phyloP scores from a whole-genome alignment of 2,113 vertebrate species.

The Nesoenas mayeri region DNA sequence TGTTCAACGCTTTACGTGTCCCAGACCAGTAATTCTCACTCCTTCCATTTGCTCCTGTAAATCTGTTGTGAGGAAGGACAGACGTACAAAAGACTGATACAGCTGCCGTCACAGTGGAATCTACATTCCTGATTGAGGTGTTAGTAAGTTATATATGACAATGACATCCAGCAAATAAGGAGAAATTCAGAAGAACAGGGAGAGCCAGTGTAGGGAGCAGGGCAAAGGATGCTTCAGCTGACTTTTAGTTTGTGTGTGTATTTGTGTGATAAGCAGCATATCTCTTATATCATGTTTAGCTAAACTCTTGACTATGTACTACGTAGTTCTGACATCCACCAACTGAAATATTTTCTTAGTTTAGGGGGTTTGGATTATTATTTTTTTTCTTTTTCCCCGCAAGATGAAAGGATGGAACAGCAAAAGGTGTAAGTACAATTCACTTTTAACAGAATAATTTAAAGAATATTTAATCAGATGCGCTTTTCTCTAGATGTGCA shows the following conservation, averaged over 20 bases:
- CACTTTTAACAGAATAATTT: not conserved
- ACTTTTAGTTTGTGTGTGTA: not conserved
- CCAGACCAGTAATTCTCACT: not conserved
- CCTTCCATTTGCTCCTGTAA: not conserved
- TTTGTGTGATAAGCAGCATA: not conserved
- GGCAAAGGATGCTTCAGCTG: not conserved
- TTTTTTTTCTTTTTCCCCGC: too few species aligned
- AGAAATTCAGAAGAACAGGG: not conserved
- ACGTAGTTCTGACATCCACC: not conserved
- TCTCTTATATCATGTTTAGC: not conserved
- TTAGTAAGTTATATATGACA: not conserved
- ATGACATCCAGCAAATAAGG: not conserved
- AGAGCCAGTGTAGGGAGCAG: not conserved
- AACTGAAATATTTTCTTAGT: not conserved
- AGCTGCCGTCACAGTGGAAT: not conserved
- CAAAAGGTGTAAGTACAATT: not conserved
- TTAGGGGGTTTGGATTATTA: not conserved
- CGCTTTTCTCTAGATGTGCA: not conserved
- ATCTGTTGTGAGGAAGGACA: not conserved
- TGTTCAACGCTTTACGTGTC: not conserved
- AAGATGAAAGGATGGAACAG: not conserved
- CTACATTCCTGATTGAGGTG: not conserved
- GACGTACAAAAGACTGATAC: not conserved
- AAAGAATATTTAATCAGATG: not conserved
- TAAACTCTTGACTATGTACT: not conserved